Evolutionary conservation across 1,140 invertebrate genomes (phyloP).

Genomic region (Littorina saxatilis): DNA sequence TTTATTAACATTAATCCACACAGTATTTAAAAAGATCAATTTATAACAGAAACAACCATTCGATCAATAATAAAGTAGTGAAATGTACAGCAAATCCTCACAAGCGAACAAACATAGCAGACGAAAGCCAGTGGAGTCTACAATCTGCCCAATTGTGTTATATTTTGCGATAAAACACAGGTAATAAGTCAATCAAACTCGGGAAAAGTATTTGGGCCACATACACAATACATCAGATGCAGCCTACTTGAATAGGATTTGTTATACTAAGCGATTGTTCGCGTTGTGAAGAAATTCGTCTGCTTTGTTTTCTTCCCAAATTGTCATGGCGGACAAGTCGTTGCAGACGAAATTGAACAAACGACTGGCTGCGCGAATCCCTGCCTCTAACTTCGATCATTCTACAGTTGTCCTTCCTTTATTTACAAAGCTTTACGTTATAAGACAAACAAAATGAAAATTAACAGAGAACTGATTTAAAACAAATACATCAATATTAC

Average conservation of each 20-base stretch:
- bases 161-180: no score
- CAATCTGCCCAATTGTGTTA: no score
- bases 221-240: neutral
- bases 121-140: no score
- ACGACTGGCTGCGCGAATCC: no score
- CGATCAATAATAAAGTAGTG: no score
- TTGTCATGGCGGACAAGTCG: slow-evolving; percentile 12
- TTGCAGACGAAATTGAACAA: slow-evolving; percentile 12
- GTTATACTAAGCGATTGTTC: no score
- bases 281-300: neutral
- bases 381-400: neutral
- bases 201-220: neutral
- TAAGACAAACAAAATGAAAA: neutral
- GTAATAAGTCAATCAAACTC: slow-evolving; percentile 1
- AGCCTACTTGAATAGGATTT: no score
- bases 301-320: slow-evolving; percentile 12
- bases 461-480: neutral
- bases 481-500: neutral
- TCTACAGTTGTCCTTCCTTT: no score
- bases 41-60: no score
- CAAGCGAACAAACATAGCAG: no score
- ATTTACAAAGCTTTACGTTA: no score
- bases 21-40: neutral
- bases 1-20: neutral
- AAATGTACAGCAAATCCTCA: no score